Evolutionary conservation across 2,888 invertebrate species (phyloP), one percentile per base, ranked within the genome.

Genomic region (Lithophane semibrunnea): DNA sequence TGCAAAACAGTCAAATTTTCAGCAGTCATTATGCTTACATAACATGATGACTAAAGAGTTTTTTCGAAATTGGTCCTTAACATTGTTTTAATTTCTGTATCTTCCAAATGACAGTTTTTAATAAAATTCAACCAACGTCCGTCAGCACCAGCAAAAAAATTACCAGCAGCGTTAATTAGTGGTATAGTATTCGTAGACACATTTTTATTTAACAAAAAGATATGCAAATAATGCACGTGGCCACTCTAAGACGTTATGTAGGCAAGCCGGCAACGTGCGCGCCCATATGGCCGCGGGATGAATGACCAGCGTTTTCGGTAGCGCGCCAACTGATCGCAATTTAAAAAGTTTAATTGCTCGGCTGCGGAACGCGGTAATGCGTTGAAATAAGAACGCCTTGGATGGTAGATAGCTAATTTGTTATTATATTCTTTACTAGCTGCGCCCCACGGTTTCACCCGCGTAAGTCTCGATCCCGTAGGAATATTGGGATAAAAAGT

Each of bases 201-300:
- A 85, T 69, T 64, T 78, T 74, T 52, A 58, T 44, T 29, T 37
- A 67, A 66, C 63, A 72, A 81, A 73, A 61, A 80, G 77, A 78
- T 82, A 93, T 92, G 91, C 92, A 92, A 91, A 91, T 92, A 91
- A 88, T 88, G 90, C 93, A 95, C 94, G 95, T 94, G 95, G 89
- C 94, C 83, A 73, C 86, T 95, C 93, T 94, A 93, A 90, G 80
- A 82, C 84, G 85, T 85, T 85, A 75, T 84, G 49, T 29, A 24
- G 73, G n/a, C 83, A 61, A 75, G 79, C 52, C 75, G 82, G 88
- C 90, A 86, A 85, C 96, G 94, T 96, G 96, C 87, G 90, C 90
- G 86, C 91, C 92, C 96, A 96, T 95, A 92, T 95, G 96, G 92
- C 86, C 81, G 65, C 90, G 95, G 94, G 96, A 96, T 96, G 96